A percentile compares a stretch with the other conserved stretches of the same genome.
Conservation (phyloP, 2,797 vertebrate genomes). For the Semotilus atromaculatus region DNA sequence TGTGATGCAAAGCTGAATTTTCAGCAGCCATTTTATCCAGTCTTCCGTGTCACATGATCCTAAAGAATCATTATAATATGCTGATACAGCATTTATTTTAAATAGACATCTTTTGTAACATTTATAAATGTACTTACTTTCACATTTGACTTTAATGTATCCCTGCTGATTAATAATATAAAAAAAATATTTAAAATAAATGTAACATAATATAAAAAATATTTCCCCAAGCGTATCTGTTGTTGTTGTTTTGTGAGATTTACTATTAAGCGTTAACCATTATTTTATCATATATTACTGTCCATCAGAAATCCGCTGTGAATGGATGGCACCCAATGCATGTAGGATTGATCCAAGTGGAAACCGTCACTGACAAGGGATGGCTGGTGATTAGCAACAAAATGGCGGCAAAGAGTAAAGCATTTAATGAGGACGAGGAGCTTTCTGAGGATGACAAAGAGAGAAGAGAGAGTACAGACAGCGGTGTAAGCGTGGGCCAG, state of each 20-base stretch:
- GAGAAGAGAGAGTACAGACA: conserved; percentile 74
- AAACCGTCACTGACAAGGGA: conserved; percentile 77
- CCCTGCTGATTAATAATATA: not conserved
- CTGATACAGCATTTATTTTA: not conserved
- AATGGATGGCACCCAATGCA: conserved; percentile 73
- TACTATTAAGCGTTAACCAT: not conserved
- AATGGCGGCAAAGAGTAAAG: conserved; percentile 30
- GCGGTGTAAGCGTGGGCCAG: conserved; percentile 67
- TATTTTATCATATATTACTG: not conserved
- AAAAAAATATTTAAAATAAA: not conserved
- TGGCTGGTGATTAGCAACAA: conserved; percentile 70
- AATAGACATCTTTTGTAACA: not conserved
- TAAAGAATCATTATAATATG: not conserved
- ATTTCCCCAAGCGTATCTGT: not conserved
- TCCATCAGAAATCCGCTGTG: conserved; percentile 70
- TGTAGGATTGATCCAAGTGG: conserved; percentile 64
- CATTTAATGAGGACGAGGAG: not conserved
- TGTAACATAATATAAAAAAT: no score
- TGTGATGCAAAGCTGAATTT: not conserved
- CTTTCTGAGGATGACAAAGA: conserved; percentile 57
- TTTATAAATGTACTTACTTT: not conserved
- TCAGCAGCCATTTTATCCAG: not conserved
- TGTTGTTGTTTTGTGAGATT: not conserved
- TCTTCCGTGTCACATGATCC: no score
- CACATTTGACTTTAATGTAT: not conserved